Percentiles rank a stretch among this genome's conserved stretches.
phyloP scores from a whole-genome alignment of 2,797 vertebrate species.

The Phaenicophaeus curvirostris region DNA sequence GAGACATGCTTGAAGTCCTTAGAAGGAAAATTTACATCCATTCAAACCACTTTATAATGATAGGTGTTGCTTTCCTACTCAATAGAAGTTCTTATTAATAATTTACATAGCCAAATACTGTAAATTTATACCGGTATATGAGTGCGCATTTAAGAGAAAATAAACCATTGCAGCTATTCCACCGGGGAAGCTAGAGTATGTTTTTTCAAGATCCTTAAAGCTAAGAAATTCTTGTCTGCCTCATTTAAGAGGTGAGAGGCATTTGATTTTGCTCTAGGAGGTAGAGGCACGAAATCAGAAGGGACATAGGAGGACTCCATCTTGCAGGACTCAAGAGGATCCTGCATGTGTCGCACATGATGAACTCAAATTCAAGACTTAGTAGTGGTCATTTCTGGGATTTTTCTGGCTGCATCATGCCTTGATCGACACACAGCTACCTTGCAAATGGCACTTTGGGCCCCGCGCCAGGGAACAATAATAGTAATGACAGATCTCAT shows the following conservation, averaged over 20 bases:
- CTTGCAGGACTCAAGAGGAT: not conserved
- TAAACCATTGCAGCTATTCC: not conserved
- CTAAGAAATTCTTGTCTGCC: conserved; percentile 7
- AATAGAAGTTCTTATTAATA: not conserved
- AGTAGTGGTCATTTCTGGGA: not conserved
- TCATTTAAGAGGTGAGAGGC: conserved; percentile 49
- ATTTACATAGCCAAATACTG: not conserved
- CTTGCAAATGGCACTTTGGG: conserved; percentile 23
- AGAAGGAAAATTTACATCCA: not conserved
- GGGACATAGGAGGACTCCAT: conserved; percentile 11
- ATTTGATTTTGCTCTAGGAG: conserved; percentile 21
- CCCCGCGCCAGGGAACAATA: conserved; percentile 16
- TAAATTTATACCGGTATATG: conserved; percentile 28
- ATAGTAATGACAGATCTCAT: not conserved
- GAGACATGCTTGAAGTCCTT: not conserved
- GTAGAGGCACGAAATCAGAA: not conserved
- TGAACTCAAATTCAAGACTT: conserved; percentile 24
- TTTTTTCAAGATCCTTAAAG: conserved; percentile 45
- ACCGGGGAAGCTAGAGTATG: not conserved
- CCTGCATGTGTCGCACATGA: not conserved
- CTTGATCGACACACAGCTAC: not conserved
- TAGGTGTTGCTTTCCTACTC: not conserved
- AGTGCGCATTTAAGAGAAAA: not conserved
- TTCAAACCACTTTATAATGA: not conserved
- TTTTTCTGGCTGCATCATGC: not conserved